phyloP scores from a whole-genome alignment of 2,888 invertebrate genomes.

The Drosophila paranaensis region DNA sequence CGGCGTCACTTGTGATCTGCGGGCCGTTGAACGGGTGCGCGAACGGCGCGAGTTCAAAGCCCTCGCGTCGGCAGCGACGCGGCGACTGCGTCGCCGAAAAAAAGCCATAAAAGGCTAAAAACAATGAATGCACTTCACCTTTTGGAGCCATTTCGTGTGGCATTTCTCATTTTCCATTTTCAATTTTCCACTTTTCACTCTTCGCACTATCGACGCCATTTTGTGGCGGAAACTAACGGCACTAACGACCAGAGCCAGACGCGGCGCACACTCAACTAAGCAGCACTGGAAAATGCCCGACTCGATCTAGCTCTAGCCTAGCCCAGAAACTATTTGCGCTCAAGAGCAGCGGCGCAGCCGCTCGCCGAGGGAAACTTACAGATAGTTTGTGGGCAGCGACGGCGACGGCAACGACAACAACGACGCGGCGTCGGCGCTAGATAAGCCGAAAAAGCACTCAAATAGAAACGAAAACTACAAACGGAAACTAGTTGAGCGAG shows the following conservation, averaged over 20 bases:
- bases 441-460: constrained; percentile 51
- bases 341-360: constrained; percentile 45
- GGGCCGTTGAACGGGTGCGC: constrained; percentile 42
- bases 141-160: constrained; percentile 8
- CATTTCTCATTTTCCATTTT: background rate
- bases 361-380: constrained; percentile 37
- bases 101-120: constrained; percentile 12
- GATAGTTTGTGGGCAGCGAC: constrained; percentile 35
- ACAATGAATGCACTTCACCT: constrained; percentile 52
- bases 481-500: constrained; percentile 48
- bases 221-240: constrained; percentile 47
- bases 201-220: constrained; percentile 13
- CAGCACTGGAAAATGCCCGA: constrained; percentile 51
- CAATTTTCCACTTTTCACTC: background rate
- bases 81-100: constrained; percentile 12
- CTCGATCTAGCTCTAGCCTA: constrained; percentile 70
- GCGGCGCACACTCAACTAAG: constrained; percentile 61
- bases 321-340: constrained; percentile 66
- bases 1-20: constrained; percentile 11
- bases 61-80: constrained; percentile 24
- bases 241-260: constrained; percentile 53
- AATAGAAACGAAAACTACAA: constrained; percentile 60
- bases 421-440: constrained; percentile 26
- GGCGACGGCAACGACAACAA: background rate
- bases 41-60: constrained; percentile 61